Evolutionary conservation across 2,888 invertebrate species (phyloP).

Genomic region (Cataglyphis cursor): DNA sequence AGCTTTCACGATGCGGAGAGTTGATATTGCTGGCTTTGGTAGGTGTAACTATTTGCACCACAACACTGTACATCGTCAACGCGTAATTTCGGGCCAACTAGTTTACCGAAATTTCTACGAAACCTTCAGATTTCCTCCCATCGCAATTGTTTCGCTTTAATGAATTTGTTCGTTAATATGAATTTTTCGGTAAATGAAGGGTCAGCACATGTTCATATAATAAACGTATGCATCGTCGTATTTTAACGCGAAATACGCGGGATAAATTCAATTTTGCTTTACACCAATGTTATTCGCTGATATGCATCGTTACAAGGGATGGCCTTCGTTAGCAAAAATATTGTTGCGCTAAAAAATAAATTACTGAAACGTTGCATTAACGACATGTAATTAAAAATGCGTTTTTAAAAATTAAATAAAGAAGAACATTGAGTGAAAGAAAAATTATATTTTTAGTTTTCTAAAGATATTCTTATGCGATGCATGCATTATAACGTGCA

Average conservation of each 20-base stretch:
- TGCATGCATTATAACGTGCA: neutral
- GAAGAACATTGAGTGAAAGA: constrained; percentile 8
- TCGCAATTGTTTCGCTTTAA: constrained; percentile 33
- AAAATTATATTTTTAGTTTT: neutral
- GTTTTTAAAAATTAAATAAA: neutral
- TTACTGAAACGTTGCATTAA: constrained; percentile 17
- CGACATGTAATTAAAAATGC: constrained; percentile 17
- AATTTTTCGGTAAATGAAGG: constrained; percentile 20
- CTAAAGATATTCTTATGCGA: neutral
- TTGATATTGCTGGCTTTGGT: constrained; percentile 47
- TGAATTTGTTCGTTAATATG: constrained; percentile 34
- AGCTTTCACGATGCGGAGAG: constrained; percentile 42
- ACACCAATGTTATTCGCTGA: neutral
- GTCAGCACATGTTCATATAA: neutral
- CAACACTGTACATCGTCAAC: constrained; percentile 26
- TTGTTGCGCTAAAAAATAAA: constrained; percentile 6
- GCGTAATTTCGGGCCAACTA: constrained; percentile 45
- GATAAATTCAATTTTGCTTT: constrained; percentile 9
- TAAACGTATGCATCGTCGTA: neutral
- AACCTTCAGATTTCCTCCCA: constrained; percentile 28
- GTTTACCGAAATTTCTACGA: constrained; percentile 37
- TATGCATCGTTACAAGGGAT: constrained; percentile 13
- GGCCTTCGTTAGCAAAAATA: constrained; percentile 26
- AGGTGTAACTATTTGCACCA: constrained; percentile 49
- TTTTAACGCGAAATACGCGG: constrained; percentile 22